Evolutionary conservation across 2,888 invertebrate genomes (phyloP).

Genomic region (Diachrysia chrysitis): DNA sequence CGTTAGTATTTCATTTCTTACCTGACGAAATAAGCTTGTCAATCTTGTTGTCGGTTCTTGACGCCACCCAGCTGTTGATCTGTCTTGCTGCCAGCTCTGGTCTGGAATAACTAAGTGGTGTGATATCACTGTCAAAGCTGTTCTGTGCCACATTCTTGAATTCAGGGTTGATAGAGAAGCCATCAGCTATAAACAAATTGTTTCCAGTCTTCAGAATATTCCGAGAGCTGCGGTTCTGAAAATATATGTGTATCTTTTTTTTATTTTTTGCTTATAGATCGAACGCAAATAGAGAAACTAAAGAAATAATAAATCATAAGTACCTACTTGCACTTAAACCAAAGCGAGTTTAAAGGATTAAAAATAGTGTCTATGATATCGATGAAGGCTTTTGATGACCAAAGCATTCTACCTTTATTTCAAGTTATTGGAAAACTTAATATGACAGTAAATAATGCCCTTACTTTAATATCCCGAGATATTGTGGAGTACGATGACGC

Average conservation of each 20-base stretch:
- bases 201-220: constrained; percentile 79
- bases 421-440: no score
- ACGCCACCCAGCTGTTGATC: constrained; percentile 93
- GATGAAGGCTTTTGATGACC: no score
- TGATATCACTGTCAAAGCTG: constrained; percentile 89
- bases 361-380: no score
- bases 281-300: no score
- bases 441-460: neutral
- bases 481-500: constrained; percentile 66
- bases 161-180: constrained; percentile 69
- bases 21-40: constrained; percentile 89
- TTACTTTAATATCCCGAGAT: constrained; percentile 70
- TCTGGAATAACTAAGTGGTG: constrained; percentile 86
- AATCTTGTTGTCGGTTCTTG: constrained; percentile 91
- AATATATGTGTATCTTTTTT: constrained; percentile 35
- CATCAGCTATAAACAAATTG: constrained; percentile 75
- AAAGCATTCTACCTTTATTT: no score
- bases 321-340: no score
- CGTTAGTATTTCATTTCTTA: constrained; percentile 64
- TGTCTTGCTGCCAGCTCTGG: constrained; percentile 81
- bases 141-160: constrained; percentile 75
- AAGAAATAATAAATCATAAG: no score
- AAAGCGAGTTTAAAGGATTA: no score
- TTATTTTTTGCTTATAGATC: neutral
- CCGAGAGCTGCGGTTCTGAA: constrained; percentile 74